Evolutionary conservation across 1,140 invertebrate genomes (phyloP), one percentile per base, ranked within the genome.

Genomic region (Lepidurus apus): DNA sequence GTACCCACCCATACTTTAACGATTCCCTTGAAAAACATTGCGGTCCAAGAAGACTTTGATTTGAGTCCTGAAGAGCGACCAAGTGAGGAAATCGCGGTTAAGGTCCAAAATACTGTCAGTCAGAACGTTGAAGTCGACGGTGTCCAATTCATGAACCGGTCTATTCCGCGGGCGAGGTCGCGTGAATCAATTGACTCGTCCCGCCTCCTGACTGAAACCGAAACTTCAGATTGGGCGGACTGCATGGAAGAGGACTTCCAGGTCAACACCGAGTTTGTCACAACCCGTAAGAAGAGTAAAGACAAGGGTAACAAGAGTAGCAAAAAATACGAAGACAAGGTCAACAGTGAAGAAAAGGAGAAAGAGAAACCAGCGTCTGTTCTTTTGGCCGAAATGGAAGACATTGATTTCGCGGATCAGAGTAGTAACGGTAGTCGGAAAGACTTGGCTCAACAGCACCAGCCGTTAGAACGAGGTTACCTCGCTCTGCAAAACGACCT

Each of bases 161-260:
- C 53, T 9, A 65, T 65, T 65, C 21, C 74, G 21, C 78, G 78
- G 8, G 7, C 74, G 8, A 42, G 21, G 34, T 79, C 78, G 21
- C 43, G 34, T 26, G 78, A 79, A 43, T 79, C 78, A 1, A 43
- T 79, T 42, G 78, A 79, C n/a, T 79, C 78, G 1, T 43, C 78
- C 1, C 74, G 75, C 7, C 42, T 79, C 1, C 85, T 93, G 11
- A 93, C 93, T 0, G 93, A 95, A 84, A 93, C 93, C 0, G 93
- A 95, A 83, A 85, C 94, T 11, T 94, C 93, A 0, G 93, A 95
- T 84, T 94, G 93, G 93, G 92, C 91, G 0, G 88, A 93, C 79
- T 91, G 92, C 75, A 74, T 82, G n/a, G 90, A 91, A 78, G 87
- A 88, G 53, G 90, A 90, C 74, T 88, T 90, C 76, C 86, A 87